Conservation (phyloP, 2,797 vertebrate species). For the Poecilia picta region DNA sequence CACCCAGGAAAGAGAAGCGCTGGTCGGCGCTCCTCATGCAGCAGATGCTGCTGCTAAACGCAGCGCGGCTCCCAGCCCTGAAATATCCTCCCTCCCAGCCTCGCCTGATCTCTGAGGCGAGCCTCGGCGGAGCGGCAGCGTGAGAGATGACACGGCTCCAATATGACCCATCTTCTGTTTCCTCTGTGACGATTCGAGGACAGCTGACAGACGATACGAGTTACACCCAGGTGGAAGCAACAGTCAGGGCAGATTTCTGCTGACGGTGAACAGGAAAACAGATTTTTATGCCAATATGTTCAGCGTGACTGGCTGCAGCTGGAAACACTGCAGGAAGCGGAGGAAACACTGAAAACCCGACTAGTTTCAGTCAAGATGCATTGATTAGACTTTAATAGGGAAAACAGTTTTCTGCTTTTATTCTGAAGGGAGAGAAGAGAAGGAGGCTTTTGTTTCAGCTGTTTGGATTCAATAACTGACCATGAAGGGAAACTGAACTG, state of each 20-base stretch:
- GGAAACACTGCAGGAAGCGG: constrained; percentile 4
- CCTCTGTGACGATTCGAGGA: constrained; percentile 50
- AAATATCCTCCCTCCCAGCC: constrained; percentile 31
- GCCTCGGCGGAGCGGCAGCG: constrained; percentile 31
- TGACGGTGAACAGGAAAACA: constrained; percentile 11
- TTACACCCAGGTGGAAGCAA: constrained; percentile 63
- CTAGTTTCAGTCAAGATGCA: neutral
- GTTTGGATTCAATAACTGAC: neutral
- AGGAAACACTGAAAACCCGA: neutral
- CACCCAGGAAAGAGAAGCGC: neutral
- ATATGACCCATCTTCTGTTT: constrained; percentile 53
- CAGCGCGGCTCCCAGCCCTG: constrained; percentile 21
- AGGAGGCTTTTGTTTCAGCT: neutral
- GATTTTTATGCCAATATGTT: neutral
- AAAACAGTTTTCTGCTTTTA: neutral
- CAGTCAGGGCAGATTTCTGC: constrained; percentile 50
- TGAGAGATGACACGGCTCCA: constrained; percentile 20
- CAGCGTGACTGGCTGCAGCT: constrained; percentile 20
- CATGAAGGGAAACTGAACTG: neutral
- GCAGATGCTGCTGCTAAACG: constrained; percentile 37
- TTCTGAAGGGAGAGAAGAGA: neutral
- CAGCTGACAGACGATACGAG: constrained; percentile 58
- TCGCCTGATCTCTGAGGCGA: constrained; percentile 41
- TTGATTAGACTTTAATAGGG: neutral
- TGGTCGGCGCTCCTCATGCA: constrained; percentile 17